Base-by-base conservation (phyloP, 1,140 invertebrate species). In the Pseudobourletiella spinata region DNA sequence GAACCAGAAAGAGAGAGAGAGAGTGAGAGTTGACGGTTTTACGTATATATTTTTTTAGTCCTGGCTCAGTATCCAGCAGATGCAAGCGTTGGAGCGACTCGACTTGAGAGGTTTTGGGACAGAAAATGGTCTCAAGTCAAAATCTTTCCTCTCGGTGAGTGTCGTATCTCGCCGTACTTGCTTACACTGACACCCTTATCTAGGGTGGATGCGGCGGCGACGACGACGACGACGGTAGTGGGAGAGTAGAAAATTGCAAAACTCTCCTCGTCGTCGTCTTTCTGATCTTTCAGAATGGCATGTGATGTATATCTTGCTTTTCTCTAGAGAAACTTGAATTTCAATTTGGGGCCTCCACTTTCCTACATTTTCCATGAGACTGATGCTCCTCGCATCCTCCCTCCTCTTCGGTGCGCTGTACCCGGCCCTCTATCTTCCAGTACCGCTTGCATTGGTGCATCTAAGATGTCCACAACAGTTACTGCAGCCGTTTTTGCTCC, bases 301-400 rank as follows among this genome's bases (percentile, higher is more conserved):
- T 56, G 42, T 62, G 60, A 62, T 62, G 60, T 62, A 62, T 62
- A 62, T 62, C 55, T 63, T 57, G 57, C 48, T 52, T 64, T 32
- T 65, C 59, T 61, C 58, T 57, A 52, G 63, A 64, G 63, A 54
- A 64, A 64, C 57, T 61, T 65, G 63, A 65, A 65, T 65, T 65
- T 65, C 63, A 65, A 65, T 65, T 65, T 65, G 52, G 54, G 30
- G 58, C 42, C 28, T 59, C 35, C 57, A 29, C 50, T 59, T 58
- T 59, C 61, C 29, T 63, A 46, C 55, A 63, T 63, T 63, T 63
- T 63, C 54, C 54, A 63, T 63, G 61, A 63, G 61, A 63, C 59
- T 62, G 59, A 61, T 61, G 28, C 54, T 51, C 29, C 25, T 59
- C 57, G 6, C 20, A 24, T 59, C 25, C 43, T 28, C 32, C n/a